These are phyloP conservation scores for Neuroterus valhalla DNA, from an alignment of 1,140 invertebrate genomes.

Conservation along the genomic window DNA sequence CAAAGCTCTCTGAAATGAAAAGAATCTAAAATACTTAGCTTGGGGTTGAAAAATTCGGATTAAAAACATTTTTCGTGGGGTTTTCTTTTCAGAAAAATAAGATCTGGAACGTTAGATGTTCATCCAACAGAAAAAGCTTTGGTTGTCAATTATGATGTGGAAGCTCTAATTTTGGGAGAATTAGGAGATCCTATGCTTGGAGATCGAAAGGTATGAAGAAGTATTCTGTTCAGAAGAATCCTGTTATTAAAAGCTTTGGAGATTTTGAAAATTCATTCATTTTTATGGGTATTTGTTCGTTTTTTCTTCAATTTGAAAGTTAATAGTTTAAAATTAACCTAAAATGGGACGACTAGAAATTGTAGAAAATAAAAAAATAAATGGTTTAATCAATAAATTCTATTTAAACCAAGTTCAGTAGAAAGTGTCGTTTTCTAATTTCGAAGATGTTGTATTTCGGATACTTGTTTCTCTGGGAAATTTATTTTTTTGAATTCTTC, in stretches of 20 bases:
- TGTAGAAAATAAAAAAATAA: too few species aligned
- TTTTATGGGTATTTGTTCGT: not conserved
- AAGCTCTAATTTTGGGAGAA: slow-evolving; percentile 89
- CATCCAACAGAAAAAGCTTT: slow-evolving; percentile 93
- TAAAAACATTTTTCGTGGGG: not conserved
- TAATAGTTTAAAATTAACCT: too few species aligned
- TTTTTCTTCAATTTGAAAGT: too few species aligned
- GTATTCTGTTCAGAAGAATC: not conserved
- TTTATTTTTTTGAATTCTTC: too few species aligned
- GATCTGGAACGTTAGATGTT: slow-evolving; percentile 89
- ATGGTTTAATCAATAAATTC: too few species aligned
- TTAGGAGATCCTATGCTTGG: slow-evolving; percentile 89
- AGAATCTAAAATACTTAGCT: too few species aligned
- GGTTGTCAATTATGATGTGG: slow-evolving; percentile 92
- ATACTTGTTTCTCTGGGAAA: too few species aligned
- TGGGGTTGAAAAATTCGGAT: too few species aligned
- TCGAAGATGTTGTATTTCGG: too few species aligned
- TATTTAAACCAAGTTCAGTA: too few species aligned
- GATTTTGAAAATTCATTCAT: not conserved
- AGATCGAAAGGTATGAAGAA: slow-evolving; percentile 83
- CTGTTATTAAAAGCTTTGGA: not conserved
- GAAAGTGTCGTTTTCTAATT: too few species aligned
- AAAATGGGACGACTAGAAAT: too few species aligned
- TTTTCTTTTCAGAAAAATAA: slow-evolving; percentile 81
- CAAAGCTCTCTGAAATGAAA: slow-evolving; percentile 62